Evolutionary conservation across 2,888 invertebrate genomes (phyloP).

Genomic region (Drosophila mettleri): DNA sequence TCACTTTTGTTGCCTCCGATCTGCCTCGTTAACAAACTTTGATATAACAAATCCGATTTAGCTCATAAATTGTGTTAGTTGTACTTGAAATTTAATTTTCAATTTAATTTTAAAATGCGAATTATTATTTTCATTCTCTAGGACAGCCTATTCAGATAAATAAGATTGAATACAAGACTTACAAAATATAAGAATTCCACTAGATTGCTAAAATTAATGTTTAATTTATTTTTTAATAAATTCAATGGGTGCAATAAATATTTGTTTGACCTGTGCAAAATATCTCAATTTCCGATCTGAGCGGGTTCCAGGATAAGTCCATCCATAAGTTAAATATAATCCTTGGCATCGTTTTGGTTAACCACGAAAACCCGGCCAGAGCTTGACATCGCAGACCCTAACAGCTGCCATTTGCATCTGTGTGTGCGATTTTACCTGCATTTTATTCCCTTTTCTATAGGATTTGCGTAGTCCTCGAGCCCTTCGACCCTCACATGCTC

Average conservation of each 20-base stretch:
- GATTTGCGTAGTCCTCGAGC: slow-evolving; percentile 43
- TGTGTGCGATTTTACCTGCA: slow-evolving; percentile 39
- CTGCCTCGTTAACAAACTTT: not conserved
- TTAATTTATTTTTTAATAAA: not conserved
- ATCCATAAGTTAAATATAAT: slow-evolving; percentile 26
- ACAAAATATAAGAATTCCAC: too few species aligned
- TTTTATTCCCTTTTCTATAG: slow-evolving; percentile 40
- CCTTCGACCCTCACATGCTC: slow-evolving; percentile 21
- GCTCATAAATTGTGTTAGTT: not conserved
- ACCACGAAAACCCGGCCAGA: slow-evolving; percentile 34
- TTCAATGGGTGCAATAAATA: not conserved
- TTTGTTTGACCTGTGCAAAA: not conserved
- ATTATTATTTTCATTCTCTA: too few species aligned
- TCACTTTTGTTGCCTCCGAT: not conserved
- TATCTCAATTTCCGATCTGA: not conserved
- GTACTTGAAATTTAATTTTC: not conserved
- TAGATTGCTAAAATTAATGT: too few species aligned
- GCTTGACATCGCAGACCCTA: slow-evolving; percentile 25
- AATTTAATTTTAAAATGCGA: too few species aligned
- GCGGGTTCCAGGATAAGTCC: not conserved
- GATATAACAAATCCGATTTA: not conserved
- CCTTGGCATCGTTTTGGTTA: slow-evolving; percentile 37
- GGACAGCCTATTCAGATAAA: too few species aligned
- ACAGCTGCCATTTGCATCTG: slow-evolving; percentile 31
- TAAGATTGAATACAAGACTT: too few species aligned